Base-by-base conservation (phyloP, 1,140 invertebrate genomes). In the Formica selysi region DNA sequence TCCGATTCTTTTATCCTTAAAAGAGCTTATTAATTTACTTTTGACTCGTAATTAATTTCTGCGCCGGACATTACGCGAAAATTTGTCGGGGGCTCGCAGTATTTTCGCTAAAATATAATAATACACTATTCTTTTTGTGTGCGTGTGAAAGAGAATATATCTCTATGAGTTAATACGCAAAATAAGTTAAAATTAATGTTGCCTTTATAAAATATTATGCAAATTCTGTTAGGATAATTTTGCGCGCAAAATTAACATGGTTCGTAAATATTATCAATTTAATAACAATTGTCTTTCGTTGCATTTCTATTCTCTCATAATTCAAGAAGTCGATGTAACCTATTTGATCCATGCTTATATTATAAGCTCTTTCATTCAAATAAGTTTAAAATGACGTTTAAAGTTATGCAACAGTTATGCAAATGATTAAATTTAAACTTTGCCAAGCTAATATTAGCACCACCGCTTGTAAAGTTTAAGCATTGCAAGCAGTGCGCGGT, bases 341-440 rank as follows among this genome's bases (percentile, higher is more conserved):
- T 65, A 65, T 78, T 78, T 44, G 29, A 26, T 76, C 48, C 22
- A 64, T 26, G 26, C 36, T 76, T 76, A 78, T 48, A 65, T 76
- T 76, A 78, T 36, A 78, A 65, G 38, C 61, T 78, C 19, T 44
- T 26, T 36, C 11, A 32, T 48, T n/a, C 61, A 48, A 65, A 57
- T 36, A 76, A 76, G 59, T 78, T 65, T 64, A 36, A 65, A 78
- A 78, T 78, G 41, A 65, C 64, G 61, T 78, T 65, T 78, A 78
- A 78, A 78, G 76, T 78, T 78, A 48, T 19, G 59, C 59, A 78
- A 44, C 41, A 65, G 76, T 57, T 76, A 76, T 76, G 51, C 36
- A 76, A 78, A 78, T 65, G 61, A 78, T 78, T 78, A 36, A 78
- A 65, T 78, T 62, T 65, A 78, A 78, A 78, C 76, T 78, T 48